Conservation (phyloP, 2,797 vertebrate genomes). For the Falco cherrug region DNA sequence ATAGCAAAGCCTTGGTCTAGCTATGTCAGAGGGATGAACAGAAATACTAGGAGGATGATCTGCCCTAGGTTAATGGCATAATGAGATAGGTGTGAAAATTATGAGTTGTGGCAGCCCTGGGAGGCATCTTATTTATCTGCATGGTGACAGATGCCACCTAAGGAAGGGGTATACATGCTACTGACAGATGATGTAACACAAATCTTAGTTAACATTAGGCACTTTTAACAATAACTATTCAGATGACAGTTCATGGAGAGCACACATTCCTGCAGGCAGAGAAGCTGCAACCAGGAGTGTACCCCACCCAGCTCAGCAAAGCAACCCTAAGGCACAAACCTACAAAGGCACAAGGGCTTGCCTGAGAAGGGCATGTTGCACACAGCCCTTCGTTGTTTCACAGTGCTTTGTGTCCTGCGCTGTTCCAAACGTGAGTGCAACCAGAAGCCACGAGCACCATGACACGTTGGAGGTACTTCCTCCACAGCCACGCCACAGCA, state of each 20-base stretch:
- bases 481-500: background rate
- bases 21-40: conserved; percentile 34
- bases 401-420: background rate
- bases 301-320: conserved; percentile 1
- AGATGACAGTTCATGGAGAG: conserved; percentile 10
- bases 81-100: conserved; percentile 39
- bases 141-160: conserved; percentile 35
- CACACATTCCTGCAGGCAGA: background rate
- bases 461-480: background rate
- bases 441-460: background rate
- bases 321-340: background rate
- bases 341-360: background rate
- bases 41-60: background rate
- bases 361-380: background rate
- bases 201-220: background rate
- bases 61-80: conserved; percentile 4
- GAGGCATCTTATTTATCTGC: background rate
- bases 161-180: background rate
- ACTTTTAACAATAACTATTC: background rate
- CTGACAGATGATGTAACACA: background rate
- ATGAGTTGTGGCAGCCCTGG: background rate
- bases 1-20: conserved; percentile 38
- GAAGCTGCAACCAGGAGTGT: background rate
- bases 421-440: background rate
- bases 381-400: background rate